A percentile compares a stretch with the other conserved stretches of the same genome.
These are phyloP conservation scores for Crossocerus cetratus DNA, from an alignment of 2,888 invertebrate genomes.

Conservation along the genomic window DNA sequence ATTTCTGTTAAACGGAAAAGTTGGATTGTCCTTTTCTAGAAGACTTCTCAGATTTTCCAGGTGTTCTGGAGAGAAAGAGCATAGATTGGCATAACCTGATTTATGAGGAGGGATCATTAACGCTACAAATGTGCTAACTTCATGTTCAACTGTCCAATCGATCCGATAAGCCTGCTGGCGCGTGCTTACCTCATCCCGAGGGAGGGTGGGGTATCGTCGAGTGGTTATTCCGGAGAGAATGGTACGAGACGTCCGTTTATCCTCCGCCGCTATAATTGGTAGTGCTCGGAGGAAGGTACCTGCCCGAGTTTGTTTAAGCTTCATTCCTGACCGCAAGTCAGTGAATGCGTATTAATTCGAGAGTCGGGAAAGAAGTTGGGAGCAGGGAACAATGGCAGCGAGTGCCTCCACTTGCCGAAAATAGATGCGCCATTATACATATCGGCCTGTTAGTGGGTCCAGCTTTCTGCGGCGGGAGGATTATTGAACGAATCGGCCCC, in stretches of 20 bases:
- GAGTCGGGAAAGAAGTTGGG: not conserved
- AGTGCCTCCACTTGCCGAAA: no score
- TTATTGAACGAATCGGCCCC: no score
- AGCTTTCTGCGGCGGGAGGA: no score
- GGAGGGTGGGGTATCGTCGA: conserved; percentile 7
- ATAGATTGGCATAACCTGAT: no score
- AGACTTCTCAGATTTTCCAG: no score
- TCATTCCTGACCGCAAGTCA: not conserved
- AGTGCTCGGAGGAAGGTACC: conserved; percentile 6
- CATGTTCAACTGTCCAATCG: conserved; percentile 1
- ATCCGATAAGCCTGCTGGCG: not conserved
- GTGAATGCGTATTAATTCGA: not conserved
- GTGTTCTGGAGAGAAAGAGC: no score
- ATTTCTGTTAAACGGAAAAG: no score
- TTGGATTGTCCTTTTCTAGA: no score
- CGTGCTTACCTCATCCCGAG: not conserved
- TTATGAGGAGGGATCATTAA: no score
- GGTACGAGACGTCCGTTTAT: conserved; percentile 27
- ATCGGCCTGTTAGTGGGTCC: no score
- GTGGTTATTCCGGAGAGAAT: conserved; percentile 33
- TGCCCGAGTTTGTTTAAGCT: conserved; percentile 4
- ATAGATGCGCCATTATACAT: no score
- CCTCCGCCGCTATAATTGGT: conserved; percentile 36
- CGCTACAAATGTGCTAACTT: no score
- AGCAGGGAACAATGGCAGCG: not conserved